Conservation (phyloP, 1,140 invertebrate species). For the Reticulitermes speratus region DNA sequence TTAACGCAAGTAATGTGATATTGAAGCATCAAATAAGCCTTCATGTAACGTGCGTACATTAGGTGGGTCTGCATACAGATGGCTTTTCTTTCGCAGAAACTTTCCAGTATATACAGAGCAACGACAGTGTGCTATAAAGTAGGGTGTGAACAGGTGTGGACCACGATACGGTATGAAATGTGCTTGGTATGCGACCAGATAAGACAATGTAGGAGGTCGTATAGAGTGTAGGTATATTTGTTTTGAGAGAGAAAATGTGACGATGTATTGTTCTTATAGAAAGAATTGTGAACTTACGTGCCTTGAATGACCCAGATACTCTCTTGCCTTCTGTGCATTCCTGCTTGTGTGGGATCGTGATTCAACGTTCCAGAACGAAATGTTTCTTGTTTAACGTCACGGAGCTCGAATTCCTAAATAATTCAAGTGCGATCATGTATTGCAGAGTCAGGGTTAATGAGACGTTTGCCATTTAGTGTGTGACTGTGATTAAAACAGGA, state of each 20-base stretch:
- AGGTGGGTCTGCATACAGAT: too few relatives aligned
- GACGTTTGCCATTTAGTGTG: neutral
- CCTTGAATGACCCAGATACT: neutral
- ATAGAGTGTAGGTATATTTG: neutral
- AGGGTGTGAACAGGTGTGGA: neutral
- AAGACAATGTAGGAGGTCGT: too few relatives aligned
- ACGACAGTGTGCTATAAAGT: neutral
- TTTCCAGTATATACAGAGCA: too few relatives aligned
- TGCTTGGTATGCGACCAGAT: too few relatives aligned
- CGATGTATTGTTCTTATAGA: neutral
- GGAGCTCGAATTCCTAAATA: too few relatives aligned
- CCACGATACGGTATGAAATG: neutral
- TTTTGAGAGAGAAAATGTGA: constrained; percentile 6
- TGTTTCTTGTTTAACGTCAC: neutral
- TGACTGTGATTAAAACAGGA: neutral
- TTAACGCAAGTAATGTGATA: too few relatives aligned
- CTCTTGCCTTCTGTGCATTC: neutral
- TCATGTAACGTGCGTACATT: too few relatives aligned
- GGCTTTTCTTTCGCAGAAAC: too few relatives aligned
- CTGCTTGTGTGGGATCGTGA: neutral
- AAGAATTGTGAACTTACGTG: neutral
- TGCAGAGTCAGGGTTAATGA: neutral
- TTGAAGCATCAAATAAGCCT: too few relatives aligned
- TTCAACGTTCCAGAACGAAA: neutral
- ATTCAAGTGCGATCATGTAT: neutral